These are phyloP conservation scores for Cataglyphis albicans DNA, from an alignment of 2,888 invertebrate species.

Conservation along the genomic window DNA sequence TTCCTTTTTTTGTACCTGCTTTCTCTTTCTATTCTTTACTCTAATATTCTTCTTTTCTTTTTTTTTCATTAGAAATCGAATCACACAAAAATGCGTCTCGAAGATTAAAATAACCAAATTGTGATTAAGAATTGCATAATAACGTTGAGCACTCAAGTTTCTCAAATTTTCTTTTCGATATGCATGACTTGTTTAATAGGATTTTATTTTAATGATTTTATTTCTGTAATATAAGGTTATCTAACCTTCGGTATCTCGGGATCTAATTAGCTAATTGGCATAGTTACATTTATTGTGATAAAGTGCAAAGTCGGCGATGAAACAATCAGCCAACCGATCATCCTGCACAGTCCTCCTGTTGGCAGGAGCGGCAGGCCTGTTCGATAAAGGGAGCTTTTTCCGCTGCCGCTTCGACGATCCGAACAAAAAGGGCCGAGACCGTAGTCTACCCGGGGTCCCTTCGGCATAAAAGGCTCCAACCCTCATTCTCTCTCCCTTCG, in stretches of 20 bases:
- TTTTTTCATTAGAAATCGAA: neutral
- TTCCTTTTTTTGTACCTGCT: neutral
- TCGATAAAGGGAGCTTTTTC: slow-evolving; percentile 67
- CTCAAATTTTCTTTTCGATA: neutral
- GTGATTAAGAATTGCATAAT: neutral
- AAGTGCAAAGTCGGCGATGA: slow-evolving; percentile 38
- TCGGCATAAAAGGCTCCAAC: slow-evolving; percentile 79
- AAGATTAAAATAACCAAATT: neutral
- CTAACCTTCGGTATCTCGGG: neutral
- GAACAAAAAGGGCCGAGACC: slow-evolving; percentile 80
- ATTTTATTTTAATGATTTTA: slow-evolving; percentile 11
- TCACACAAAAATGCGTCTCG: neutral
- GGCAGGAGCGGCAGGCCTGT: slow-evolving; percentile 45
- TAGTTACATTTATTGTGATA: slow-evolving; percentile 14
- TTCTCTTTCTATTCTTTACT: neutral
- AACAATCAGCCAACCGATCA: slow-evolving; percentile 55
- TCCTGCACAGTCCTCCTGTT: slow-evolving; percentile 23
- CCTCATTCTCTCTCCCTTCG: slow-evolving; percentile 71
- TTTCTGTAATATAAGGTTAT: neutral
- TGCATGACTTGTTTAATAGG: neutral
- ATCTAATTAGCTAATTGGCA: slow-evolving; percentile 40
- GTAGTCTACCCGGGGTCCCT: slow-evolving; percentile 81
- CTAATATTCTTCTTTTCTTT: neutral
- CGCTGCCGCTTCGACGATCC: slow-evolving; percentile 73
- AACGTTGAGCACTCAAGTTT: neutral